Evolutionary conservation across 2,113 vertebrate genomes (phyloP), one percentile per base, ranked within the genome.

Genomic region (Scomber scombrus): DNA sequence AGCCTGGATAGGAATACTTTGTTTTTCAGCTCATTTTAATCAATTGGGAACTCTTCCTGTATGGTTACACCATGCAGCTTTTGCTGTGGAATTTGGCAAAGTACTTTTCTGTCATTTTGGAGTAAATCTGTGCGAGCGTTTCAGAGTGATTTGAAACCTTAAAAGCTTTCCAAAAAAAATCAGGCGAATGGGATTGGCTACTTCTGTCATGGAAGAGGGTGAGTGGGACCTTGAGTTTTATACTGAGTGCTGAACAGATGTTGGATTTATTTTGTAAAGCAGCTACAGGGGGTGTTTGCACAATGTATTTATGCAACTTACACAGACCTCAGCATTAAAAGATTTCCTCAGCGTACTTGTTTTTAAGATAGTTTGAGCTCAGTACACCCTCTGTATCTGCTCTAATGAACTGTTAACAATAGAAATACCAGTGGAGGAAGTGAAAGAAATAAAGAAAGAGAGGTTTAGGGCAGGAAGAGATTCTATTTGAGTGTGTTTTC

Each of bases 161-260:
- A 26, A 81, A 74, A 50, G 5, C 2, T 58, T 64, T 78, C 29
- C 49, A 66, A 72, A 78, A 55, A 21, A 68, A 64, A 77, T 66
- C 50, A 52, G 23, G 13, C 49, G 1, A 84, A 93, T 88, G 92
- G 90, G 90, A 54, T 64, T 87, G 86, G 55, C 68, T 69, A 80
- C 81, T 58, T 92, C 92, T 64, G 84, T 61, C 66, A 34, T 85
- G 71, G 82, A 90, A 72, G 65, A 12, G 62, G 92, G 90, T 92
- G 67, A 91, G 90, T 92, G 51, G 12, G 78, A 40, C 47, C 11
- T 23, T 62, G 8, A 64, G 62, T 62, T 56, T 74, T 46, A 66
- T 23, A 57, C 21, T 50, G 43, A 14, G n/a, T 21, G 31, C 46
- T 63, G 67, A 71, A 62, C 81, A 19, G n/a, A 47, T 80, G 63